Conservation (phyloP, 2,113 vertebrate genomes). For the Peromyscus californicus region DNA sequence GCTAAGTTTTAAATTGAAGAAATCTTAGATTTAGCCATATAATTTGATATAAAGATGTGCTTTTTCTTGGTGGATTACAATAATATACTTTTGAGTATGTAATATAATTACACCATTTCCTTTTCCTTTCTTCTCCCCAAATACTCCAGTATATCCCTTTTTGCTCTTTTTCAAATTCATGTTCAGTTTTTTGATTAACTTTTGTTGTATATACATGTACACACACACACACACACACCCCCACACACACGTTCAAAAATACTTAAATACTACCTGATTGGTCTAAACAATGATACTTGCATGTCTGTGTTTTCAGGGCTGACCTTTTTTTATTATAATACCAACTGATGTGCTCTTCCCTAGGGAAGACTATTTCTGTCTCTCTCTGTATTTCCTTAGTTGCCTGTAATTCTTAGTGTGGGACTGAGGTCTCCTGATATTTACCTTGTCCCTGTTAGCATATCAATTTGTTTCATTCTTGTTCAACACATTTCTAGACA, state of each 20-base stretch:
- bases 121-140: accelerated
- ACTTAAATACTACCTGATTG: not conserved
- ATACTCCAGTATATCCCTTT: not conserved
- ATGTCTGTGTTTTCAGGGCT: not conserved
- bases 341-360: not conserved
- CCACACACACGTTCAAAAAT: not conserved
- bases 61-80: not conserved
- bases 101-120: not conserved
- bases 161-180: not conserved
- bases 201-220: not conserved
- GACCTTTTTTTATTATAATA: not conserved
- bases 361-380: not conserved
- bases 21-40: not conserved
- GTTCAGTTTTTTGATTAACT: not conserved
- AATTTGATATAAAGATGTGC: not conserved
- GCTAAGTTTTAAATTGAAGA: not conserved
- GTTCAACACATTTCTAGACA: not conserved
- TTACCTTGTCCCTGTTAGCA: not conserved
- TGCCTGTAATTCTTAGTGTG: not conserved
- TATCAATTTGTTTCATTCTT: not conserved
- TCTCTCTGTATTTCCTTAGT: not conserved
- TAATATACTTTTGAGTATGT: not conserved
- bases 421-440: not conserved
- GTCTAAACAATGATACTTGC: not conserved
- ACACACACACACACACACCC: too few relatives aligned